Evolutionary conservation across 2,797 vertebrate genomes (phyloP), one percentile per base, ranked within the genome.

Genomic region (Fundulus diaphanus): DNA sequence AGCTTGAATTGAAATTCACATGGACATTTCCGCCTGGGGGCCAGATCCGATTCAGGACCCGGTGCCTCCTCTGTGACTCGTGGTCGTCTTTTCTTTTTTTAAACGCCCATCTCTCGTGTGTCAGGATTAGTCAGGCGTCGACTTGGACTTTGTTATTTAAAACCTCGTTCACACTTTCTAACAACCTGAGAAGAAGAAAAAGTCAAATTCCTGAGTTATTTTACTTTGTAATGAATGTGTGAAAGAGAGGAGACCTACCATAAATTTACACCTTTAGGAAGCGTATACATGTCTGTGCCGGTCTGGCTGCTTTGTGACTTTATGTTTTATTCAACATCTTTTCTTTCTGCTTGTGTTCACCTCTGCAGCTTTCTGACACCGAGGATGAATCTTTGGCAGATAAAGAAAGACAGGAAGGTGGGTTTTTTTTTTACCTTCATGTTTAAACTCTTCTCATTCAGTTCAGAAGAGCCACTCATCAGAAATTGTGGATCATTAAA

Each of bases 181-280:
- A 70, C 35, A 63, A 15, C 78, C 83, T 44, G 27, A 31, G 76
- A 40, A 70, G 77, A 65, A 27, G 79, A 72, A 90, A 85, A 74
- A 5, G 68, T 87, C 88, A 85, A 90, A 86, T 90, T 88, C 85
- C 83, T 79, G 46, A 66, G 73, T 88, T 80, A 88, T 94, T 94
- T 94, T 82, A 94, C 93, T 93, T 93, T 90, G 89, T 92, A 92
- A 94, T 93, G 85, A 91, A 92, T 86, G 82, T 88, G 81, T 75
- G 83, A 81, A 74, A 81, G 71, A 83, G 73, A 74, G 76, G 78
- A 83, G 78, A 83, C 44, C 83, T 87, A 56, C 84, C 80, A 70
- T 88, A 90, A 93, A 93, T 92, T 83, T 81, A 52, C 27, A 59
- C 75, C 83, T 44, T 52, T 68, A 76, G 87, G 87, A 31, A 51